These are phyloP conservation scores for Megalops cyprinoides DNA, from an alignment of 2,797 vertebrate genomes.

Conservation along the genomic window DNA sequence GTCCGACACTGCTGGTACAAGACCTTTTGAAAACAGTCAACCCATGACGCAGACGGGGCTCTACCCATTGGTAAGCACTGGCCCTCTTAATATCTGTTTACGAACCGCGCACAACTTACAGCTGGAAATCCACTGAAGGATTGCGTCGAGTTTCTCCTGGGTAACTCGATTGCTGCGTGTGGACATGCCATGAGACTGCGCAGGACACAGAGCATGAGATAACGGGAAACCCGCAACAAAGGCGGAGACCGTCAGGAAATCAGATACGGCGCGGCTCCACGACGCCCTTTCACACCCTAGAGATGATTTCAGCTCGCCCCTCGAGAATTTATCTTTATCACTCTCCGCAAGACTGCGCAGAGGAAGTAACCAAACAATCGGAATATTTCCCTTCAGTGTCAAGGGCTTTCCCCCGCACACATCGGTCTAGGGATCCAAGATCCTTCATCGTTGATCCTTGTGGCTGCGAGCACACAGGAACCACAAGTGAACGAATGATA, in stretches of 20 bases:
- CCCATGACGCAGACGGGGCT: background rate
- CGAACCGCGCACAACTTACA: background rate
- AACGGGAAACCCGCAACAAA: background rate
- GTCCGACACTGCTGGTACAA: background rate
- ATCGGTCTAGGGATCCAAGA: background rate
- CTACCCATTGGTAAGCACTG: background rate
- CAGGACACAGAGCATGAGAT: background rate
- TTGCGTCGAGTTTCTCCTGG: background rate
- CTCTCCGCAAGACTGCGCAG: background rate
- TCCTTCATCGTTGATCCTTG: background rate
- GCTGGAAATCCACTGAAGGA: background rate
- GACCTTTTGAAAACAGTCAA: background rate
- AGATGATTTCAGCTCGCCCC: background rate
- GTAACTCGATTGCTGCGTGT: background rate
- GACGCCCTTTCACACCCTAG: background rate
- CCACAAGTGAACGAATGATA: background rate
- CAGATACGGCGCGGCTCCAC: background rate
- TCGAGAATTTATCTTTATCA: background rate
- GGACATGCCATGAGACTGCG: background rate
- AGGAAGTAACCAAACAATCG: conserved; percentile 10
- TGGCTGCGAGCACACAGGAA: background rate
- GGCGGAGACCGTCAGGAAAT: conserved; percentile 10
- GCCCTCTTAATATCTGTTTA: background rate
- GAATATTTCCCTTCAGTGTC: background rate
- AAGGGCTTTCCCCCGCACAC: background rate